Base-by-base conservation (phyloP, 2,113 vertebrate species). In the Zapornia atra region DNA sequence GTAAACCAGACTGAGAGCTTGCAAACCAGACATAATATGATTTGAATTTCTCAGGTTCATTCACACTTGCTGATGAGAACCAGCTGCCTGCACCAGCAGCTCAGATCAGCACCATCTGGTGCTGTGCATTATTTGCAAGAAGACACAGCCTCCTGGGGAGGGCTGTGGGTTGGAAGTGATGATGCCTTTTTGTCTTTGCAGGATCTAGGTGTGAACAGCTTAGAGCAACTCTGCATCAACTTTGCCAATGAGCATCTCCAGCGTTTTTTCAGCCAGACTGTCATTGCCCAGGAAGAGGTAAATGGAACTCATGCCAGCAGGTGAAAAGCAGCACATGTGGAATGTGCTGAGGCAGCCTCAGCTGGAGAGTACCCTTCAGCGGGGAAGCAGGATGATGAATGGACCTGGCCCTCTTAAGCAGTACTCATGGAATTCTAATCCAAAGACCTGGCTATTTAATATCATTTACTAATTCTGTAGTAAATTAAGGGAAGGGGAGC, bases 151-250 rank as follows among this genome's bases (percentile, higher is more conserved):
- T 88, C 40, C 64, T 44, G 44, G 66, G 24, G 60, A 31, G 40
- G 61, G 51, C 66, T 72, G 46, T 21, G 22, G 5, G 24, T 40
- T 22, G 46, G 63, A 57, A 57, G 8, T 73, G 40, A 42, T 57
- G 60, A 16, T 85, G 28, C 44, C 44, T 81, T 84, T 44, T 31
- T 84, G 1, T 57, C 46, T 88, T 56, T 94, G 42, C 95, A 99
- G 99, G 98, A 99, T 28, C 97, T 99, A 40, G 97, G 82, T 16
- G 98, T 99, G 85, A 99, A 99, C 91, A 98, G 99, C 95, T 98
- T 99, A 85, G 99, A 99, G 93, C 99, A 99, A 71, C 98, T 99
- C 65, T 99, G 99, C 95, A 99, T 98, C 94, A 99, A 99, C 96
- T 99, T 99, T 83, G 99, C 99, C 92, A 99, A 98, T 3, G 99